Evolutionary conservation across 1,140 invertebrate genomes (phyloP), one percentile per base, ranked within the genome.

Genomic region (Macrobrachium rosenbergii): DNA sequence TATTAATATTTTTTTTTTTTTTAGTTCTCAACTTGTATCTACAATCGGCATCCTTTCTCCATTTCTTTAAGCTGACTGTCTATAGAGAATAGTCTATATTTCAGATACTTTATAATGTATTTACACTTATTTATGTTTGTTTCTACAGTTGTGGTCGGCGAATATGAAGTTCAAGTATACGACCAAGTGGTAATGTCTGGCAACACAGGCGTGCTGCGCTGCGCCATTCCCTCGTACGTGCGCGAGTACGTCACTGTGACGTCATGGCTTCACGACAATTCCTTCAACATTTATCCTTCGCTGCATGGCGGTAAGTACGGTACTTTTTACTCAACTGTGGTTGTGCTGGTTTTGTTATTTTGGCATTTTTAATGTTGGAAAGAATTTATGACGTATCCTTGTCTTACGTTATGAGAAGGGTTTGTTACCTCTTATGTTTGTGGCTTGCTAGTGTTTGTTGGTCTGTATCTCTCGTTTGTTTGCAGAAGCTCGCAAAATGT

Each of bases 161-260:
- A 67, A 19, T 87, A 87, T 28, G 85, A 87, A 28, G 85, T 81
- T 11, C 85, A 82, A 72, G 85, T 87, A 0, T 79, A 79, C 59
- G 78, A 87, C 52, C 77, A 87, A 73, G 77, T 81, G 62, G 78
- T 82, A 8, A 82, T 87, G 78, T 37, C 76, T 17, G 85, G 85
- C 77, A 87, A 87, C 85, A 81, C 73, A 11, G 96, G 96, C 52
- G 94, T 97, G 79, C 93, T 97, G 87, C 94, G 95, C 91, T 97
- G 96, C 92, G 93, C 95, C 89, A 94, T 97, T 90, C 96, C 96
- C 79, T 94, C 94, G 90, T 96, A 95, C 91, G 95, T 96, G 89
- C 95, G 95, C 92, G 95, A 96, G 91, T 94, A 96, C 91, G 96
- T 97, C 82, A 94, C 95, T 91, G 96, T 97, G 45, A 95, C 96